phyloP scores from a whole-genome alignment of 2,113 vertebrate genomes.

The Suncus etruscus region DNA sequence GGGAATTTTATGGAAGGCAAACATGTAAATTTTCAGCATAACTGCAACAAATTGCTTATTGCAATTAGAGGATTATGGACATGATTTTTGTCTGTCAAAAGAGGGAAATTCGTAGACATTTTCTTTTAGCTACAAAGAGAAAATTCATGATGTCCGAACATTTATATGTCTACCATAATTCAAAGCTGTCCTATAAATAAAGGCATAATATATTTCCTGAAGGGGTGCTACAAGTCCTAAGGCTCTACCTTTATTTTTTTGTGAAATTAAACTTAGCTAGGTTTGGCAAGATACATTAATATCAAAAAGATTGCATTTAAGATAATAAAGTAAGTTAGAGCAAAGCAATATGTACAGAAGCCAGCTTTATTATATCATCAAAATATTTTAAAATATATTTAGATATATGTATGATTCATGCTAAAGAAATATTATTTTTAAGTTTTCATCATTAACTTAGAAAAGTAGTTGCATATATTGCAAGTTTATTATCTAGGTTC shows the following conservation, averaged over 20 bases:
- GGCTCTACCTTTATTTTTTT: background rate
- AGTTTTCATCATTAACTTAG: background rate
- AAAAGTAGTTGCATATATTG: no score
- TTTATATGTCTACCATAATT: background rate
- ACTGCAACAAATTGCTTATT: fast-evolving
- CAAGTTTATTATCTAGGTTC: fast-evolving
- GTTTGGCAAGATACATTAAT: background rate
- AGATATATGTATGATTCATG: background rate
- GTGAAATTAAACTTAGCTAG: background rate
- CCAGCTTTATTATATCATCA: background rate
- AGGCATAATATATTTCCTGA: no score
- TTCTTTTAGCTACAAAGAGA: background rate
- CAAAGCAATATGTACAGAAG: background rate
- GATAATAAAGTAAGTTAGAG: background rate
- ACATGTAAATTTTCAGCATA: fast-evolving
- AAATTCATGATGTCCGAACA: background rate
- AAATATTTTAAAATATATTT: background rate
- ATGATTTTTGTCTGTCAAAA: background rate
- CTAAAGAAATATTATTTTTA: background rate
- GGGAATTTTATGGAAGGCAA: background rate
- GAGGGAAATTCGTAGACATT: no score
- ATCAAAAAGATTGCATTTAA: background rate
- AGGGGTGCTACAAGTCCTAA: no score
- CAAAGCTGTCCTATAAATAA: background rate
- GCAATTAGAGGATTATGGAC: fast-evolving